A percentile compares a stretch with the other conserved stretches of the same genome.
These are phyloP conservation scores for Cotesia vestalis DNA, from an alignment of 1,140 invertebrate genomes.

Conservation along the genomic window DNA sequence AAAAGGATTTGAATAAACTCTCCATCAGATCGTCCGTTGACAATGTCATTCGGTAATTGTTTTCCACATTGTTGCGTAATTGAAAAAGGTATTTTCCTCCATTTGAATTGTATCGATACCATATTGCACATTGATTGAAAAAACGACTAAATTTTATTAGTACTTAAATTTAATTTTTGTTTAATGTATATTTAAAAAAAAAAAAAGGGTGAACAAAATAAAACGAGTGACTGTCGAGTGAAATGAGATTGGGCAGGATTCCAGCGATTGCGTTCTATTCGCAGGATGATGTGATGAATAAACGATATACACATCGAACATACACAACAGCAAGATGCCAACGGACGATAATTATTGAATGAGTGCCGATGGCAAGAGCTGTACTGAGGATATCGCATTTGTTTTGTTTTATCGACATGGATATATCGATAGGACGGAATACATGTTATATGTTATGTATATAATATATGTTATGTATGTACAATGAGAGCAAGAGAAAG, in stretches of 20 bases:
- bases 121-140: no score
- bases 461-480: background rate
- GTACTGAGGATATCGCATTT: slow-evolving; percentile 13
- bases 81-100: no score
- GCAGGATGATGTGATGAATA: slow-evolving; percentile 20
- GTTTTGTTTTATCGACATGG: slow-evolving; percentile 9
- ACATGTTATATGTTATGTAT: background rate
- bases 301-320: slow-evolving; percentile 12
- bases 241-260: slow-evolving; percentile 18
- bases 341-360: slow-evolving; percentile 22
- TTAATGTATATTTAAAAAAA: background rate
- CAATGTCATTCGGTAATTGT: no score
- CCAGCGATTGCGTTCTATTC: background rate
- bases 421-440: background rate
- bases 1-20: no score
- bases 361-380: no score
- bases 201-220: background rate
- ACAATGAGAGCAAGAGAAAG: no score
- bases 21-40: no score
- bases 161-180: no score
- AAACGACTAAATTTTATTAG: no score
- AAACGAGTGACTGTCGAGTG: background rate
- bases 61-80: no score
- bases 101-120: no score
- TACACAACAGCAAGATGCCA: slow-evolving; percentile 3